A percentile compares a stretch with the other conserved stretches of the same genome.
These are phyloP conservation scores for Alosa alosa DNA, from an alignment of 2,113 vertebrate genomes.

Conservation along the genomic window DNA sequence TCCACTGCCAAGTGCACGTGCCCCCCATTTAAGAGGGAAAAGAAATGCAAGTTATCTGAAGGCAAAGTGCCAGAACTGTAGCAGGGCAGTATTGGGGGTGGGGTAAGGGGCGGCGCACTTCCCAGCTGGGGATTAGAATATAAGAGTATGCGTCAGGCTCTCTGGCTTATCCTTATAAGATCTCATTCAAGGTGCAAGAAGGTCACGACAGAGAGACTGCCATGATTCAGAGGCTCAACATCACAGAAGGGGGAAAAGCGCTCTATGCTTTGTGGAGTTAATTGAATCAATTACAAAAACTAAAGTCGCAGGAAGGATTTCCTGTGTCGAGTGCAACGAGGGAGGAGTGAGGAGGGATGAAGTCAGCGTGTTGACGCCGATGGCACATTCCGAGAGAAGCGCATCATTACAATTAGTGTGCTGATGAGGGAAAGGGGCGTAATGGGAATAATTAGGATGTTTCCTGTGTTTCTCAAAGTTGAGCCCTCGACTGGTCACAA, in stretches of 20 bases:
- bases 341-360: slow-evolving; percentile 44
- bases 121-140: slow-evolving; percentile 8
- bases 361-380: slow-evolving; percentile 64
- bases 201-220: background rate
- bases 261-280: background rate
- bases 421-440: slow-evolving; percentile 47
- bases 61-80: background rate
- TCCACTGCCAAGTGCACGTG: slow-evolving; percentile 54
- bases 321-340: slow-evolving; percentile 48
- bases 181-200: background rate
- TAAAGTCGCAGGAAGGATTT: slow-evolving; percentile 21
- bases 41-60: slow-evolving; percentile 16
- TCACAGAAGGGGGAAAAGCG: background rate
- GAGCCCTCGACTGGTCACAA: slow-evolving; percentile 24
- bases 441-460: slow-evolving; percentile 64
- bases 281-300: slow-evolving; percentile 28
- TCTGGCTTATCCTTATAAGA: background rate
- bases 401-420: slow-evolving; percentile 65
- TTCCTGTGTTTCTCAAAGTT: slow-evolving; percentile 45
- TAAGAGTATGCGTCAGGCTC: slow-evolving; percentile 12
- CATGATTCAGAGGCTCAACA: background rate
- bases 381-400: slow-evolving; percentile 38
- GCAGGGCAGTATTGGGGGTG: background rate
- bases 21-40: slow-evolving; percentile 45
- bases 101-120: background rate